Evolutionary conservation across 2,797 vertebrate genomes (phyloP), one percentile per base, ranked within the genome.

Genomic region (Poecile montanus): DNA sequence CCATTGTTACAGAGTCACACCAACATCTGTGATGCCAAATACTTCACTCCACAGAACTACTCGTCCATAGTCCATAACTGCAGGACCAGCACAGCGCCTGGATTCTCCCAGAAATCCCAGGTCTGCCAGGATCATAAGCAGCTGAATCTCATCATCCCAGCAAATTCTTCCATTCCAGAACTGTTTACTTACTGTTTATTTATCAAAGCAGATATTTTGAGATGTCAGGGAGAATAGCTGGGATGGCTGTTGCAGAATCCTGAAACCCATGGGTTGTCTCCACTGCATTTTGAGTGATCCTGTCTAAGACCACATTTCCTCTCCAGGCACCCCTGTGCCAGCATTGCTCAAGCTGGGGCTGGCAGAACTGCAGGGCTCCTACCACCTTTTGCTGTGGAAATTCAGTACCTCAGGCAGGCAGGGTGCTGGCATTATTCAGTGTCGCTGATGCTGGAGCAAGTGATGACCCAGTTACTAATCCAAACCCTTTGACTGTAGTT

Each of bases 31-130:
- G 18, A 51, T 63, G 54, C 7, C 27, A 65, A 66, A 76, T n/a
- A 20, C 9, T 50, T 82, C 20, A 36, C 50, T 57, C 74, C 32
- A 16, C 20, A 89, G 45, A 66, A 4, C 11, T 19, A 5, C 7
- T 62, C 13, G 2, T 70, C 56, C 60, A 61, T 12, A 44, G 32
- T 7, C 73, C 50, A n/a, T 26, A 48, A 38, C 27, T 79, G 19
- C 30, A 82, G 44, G 16, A 32, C 23, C 83, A 53, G 14, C 0
- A 1, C 22, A 80, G 15, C 0, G 0, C 42, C 32, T 50, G 38
- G 16, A 47, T 80, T 66, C 15, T 83, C 47, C 17, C 25, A 54
- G 40, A 50, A 29, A 80, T 60, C 14, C 12, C 61, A 60, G 3
- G 2, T 38, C 38, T 77, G 13, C n/a, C 73, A 67, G 53, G 30